Conservation (phyloP, 2,113 vertebrate species). For the Cricetomys ansorgei region DNA sequence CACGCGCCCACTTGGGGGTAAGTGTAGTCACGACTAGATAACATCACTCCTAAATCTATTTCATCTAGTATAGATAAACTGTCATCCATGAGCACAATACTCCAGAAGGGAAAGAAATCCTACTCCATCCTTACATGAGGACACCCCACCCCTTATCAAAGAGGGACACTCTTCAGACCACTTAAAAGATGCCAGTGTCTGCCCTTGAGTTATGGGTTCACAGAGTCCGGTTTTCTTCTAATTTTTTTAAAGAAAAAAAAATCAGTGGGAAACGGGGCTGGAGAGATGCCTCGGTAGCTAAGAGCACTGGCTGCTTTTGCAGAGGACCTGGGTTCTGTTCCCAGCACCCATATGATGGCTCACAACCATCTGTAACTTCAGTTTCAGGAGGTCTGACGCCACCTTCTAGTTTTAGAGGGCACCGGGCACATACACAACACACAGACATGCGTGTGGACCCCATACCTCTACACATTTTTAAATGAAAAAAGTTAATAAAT, state of each 20-base stretch:
- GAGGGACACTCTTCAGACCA: neutral
- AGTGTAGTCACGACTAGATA: neutral
- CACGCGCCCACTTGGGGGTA: accelerated
- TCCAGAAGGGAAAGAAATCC: neutral
- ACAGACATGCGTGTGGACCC: neutral
- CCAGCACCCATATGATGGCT: neutral
- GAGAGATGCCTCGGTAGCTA: neutral
- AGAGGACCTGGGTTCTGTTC: neutral
- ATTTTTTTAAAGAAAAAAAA: neutral
- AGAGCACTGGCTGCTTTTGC: neutral
- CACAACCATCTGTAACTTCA: neutral
- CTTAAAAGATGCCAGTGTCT: neutral
- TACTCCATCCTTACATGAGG: neutral
- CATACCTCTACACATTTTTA: neutral
- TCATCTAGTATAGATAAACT: neutral
- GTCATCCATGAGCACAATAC: no score
- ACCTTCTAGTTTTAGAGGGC: neutral
- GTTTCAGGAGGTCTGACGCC: neutral
- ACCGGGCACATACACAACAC: neutral
- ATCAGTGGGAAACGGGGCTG: no score
- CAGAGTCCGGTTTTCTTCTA: neutral
- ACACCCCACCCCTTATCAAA: neutral
- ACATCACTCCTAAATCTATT: neutral
- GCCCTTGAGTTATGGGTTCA: neutral
- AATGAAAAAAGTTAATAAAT: neutral